Percentiles rank a stretch among this genome's conserved stretches.
Conservation (phyloP, 53 echinoderm and acorn worm species). For the Astropecten irregularis region DNA sequence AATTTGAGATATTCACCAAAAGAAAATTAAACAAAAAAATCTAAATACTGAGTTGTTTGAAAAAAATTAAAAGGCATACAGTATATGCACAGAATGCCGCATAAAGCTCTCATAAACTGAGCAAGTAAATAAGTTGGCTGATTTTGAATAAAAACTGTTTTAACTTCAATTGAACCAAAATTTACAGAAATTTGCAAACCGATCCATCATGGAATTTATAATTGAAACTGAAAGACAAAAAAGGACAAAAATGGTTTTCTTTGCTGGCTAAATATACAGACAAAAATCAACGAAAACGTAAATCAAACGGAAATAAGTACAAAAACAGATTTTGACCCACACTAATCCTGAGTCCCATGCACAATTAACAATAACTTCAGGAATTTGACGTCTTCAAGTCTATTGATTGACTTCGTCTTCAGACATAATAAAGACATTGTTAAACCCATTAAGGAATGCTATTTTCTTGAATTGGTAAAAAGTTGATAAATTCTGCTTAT, state of each 20-base stretch:
- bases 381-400: too few relatives aligned
- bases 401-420: too few relatives aligned
- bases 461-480: too few relatives aligned
- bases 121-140: too few relatives aligned
- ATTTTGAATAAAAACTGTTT: slow-evolving; percentile 28
- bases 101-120: too few relatives aligned
- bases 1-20: not conserved
- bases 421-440: too few relatives aligned
- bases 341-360: too few relatives aligned
- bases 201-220: not conserved
- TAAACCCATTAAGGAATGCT: not conserved
- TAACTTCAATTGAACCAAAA: slow-evolving; percentile 45
- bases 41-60: slow-evolving; percentile 24
- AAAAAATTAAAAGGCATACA: slow-evolving; percentile 7
- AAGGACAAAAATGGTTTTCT: too few relatives aligned
- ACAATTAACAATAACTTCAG: too few relatives aligned
- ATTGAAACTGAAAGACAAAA: slow-evolving; percentile 43
- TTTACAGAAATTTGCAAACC: slow-evolving; percentile 45
- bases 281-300: slow-evolving; percentile 5
- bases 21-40: not conserved
- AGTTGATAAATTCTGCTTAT: too few relatives aligned
- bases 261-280: slow-evolving; percentile 41
- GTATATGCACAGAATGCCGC: slow-evolving; percentile 33
- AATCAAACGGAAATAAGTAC: slow-evolving; percentile 22
- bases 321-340: not conserved